A percentile compares a stretch with the other conserved stretches of the same genome.
Evolutionary conservation across 1,140 invertebrate species (phyloP).

Genomic region (Drosophila nebulosa): DNA sequence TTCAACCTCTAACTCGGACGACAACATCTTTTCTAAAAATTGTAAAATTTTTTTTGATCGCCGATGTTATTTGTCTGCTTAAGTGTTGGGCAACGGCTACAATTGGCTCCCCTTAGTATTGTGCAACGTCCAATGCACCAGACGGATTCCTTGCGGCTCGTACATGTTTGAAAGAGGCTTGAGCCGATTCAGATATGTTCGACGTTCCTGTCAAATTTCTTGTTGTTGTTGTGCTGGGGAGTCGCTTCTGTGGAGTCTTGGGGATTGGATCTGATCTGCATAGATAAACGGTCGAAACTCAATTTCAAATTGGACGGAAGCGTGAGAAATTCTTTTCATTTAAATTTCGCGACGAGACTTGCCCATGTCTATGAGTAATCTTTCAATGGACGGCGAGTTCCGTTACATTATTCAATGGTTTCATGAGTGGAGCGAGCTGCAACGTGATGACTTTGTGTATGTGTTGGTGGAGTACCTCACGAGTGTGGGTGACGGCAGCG

Average conservation of each 20-base stretch:
- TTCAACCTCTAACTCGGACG: slow-evolving; percentile 55
- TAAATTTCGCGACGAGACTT: background rate
- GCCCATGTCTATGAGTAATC: slow-evolving; percentile 69
- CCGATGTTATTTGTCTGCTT: slow-evolving; percentile 70
- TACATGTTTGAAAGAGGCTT: no score
- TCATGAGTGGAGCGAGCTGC: slow-evolving; percentile 92
- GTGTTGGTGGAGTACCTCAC: slow-evolving; percentile 87
- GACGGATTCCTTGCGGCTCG: background rate
- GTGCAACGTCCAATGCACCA: slow-evolving; percentile 18
- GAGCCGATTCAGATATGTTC: no score
- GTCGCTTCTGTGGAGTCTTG: background rate
- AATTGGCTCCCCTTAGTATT: slow-evolving; percentile 26
- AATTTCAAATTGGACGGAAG: background rate
- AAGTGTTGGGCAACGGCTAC: slow-evolving; percentile 50
- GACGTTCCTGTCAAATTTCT: background rate
- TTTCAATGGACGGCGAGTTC: slow-evolving; percentile 85
- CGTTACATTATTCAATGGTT: slow-evolving; percentile 93
- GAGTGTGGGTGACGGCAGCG: slow-evolving; percentile 77
- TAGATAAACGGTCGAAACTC: background rate
- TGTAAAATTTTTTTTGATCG: slow-evolving; percentile 43
- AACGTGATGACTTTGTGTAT: slow-evolving; percentile 91
- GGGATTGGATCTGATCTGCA: background rate
- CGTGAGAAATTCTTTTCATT: slow-evolving; percentile 25
- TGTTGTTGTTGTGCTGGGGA: background rate
- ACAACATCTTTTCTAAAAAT: slow-evolving; percentile 62